phyloP scores from a whole-genome alignment of 2,797 vertebrate species.

The Pantherophis alleghaniensis region DNA sequence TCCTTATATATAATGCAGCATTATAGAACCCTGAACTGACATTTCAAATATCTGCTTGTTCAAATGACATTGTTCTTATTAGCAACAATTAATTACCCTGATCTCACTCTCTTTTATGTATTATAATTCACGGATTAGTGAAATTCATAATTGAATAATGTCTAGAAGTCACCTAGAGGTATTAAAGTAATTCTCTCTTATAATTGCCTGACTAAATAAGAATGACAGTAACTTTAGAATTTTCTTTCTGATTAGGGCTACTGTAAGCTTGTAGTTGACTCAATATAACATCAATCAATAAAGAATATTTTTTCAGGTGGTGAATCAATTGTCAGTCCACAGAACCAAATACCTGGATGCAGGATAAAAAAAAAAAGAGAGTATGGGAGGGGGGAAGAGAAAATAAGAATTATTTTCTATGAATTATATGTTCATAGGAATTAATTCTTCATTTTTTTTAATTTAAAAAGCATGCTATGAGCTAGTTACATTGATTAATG shows the following conservation, averaged over 20 bases:
- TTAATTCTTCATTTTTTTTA: constrained; percentile 51
- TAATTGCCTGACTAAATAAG: constrained; percentile 75
- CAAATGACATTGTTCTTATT: constrained; percentile 57
- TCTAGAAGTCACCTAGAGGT: constrained; percentile 70
- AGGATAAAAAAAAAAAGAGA: constrained; percentile 69
- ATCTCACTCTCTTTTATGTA: constrained; percentile 59
- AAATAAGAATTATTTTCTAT: not conserved
- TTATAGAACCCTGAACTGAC: constrained; percentile 51
- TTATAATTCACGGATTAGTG: constrained; percentile 71
- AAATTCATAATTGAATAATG: constrained; percentile 74
- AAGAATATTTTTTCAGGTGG: constrained; percentile 82
- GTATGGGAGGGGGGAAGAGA: not conserved
- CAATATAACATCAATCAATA: constrained; percentile 78
- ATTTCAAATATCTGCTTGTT: constrained; percentile 64
- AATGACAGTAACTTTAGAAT: constrained; percentile 72
- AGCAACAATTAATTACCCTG: constrained; percentile 62
- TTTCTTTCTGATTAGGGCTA: constrained; percentile 74
- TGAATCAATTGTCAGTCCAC: constrained; percentile 80
- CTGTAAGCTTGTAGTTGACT: constrained; percentile 70
- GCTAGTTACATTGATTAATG: not conserved
- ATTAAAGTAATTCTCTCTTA: constrained; percentile 70
- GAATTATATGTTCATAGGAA: not conserved
- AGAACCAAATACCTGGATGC: constrained; percentile 67
- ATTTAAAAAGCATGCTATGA: not conserved
- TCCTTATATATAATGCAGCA: constrained; percentile 35